Conservation (phyloP, 2,888 invertebrate genomes). For the Megaustenia siamemsis region DNA sequence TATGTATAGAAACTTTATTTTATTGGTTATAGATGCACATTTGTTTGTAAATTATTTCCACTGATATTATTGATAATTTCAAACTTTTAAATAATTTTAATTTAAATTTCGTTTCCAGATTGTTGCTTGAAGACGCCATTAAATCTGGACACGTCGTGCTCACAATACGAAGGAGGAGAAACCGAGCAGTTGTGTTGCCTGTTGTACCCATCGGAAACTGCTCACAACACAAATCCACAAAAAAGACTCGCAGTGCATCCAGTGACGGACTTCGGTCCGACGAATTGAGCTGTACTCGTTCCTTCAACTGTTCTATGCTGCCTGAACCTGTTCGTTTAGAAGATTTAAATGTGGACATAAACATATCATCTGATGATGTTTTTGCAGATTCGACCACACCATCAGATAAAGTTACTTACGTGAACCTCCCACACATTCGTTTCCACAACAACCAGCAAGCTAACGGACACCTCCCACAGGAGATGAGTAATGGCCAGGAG, state of each 20-base stretch:
- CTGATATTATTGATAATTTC: no score
- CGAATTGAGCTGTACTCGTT: constrained; percentile 43
- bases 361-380: constrained; percentile 61
- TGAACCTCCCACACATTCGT: constrained; percentile 57
- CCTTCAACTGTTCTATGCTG: constrained; percentile 18
- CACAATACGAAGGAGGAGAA: constrained; percentile 69
- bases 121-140: constrained; percentile 65
- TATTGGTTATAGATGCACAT: no score
- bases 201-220: constrained; percentile 63
- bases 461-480: constrained; percentile 39
- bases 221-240: constrained; percentile 50
- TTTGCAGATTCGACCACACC: constrained; percentile 60
- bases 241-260: constrained; percentile 42
- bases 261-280: constrained; percentile 28
- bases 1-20: no score
- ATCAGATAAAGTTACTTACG: constrained; percentile 58
- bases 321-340: constrained; percentile 36
- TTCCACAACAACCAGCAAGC: constrained; percentile 45
- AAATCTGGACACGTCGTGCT: constrained; percentile 68
- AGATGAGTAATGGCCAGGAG: background rate
- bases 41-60: no score
- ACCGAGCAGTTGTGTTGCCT: constrained; percentile 65
- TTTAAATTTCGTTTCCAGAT: constrained; percentile 33
- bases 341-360: constrained; percentile 56
- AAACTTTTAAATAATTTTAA: background rate